These are phyloP conservation scores for Amitus sp. DNA, from an alignment of 2,888 invertebrate genomes.

Conservation along the genomic window DNA sequence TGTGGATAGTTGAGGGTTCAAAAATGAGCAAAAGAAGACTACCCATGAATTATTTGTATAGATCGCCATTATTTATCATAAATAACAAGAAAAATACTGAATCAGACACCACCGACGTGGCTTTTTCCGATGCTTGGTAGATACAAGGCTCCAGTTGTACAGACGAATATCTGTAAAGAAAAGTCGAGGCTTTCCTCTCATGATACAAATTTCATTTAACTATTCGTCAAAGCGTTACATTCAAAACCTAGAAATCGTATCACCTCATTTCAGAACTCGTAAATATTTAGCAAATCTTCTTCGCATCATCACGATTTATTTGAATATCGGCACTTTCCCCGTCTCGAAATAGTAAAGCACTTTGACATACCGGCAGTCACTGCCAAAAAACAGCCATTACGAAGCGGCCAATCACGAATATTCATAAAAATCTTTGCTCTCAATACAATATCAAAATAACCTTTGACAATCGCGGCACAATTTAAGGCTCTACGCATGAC, in stretches of 20 bases:
- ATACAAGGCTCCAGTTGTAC: background rate
- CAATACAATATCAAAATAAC: conserved; percentile 4
- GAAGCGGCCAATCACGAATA: conserved; percentile 3
- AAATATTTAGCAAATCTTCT: no score
- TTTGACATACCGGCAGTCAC: background rate
- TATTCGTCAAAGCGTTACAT: background rate
- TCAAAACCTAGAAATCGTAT: background rate
- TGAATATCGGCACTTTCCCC: background rate
- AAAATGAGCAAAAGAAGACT: no score
- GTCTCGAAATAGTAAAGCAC: background rate
- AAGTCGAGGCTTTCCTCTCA: no score
- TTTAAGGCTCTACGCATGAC: background rate
- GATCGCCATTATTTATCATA: conserved; percentile 4
- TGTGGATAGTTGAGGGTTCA: no score
- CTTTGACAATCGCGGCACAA: background rate
- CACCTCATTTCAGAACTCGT: background rate
- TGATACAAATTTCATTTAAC: background rate
- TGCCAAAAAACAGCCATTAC: background rate
- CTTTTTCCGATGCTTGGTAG: no score
- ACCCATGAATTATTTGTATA: background rate
- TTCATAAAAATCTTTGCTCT: background rate
- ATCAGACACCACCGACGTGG: background rate
- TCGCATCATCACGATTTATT: background rate
- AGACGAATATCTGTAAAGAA: no score
- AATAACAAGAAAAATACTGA: conserved; percentile 11